Percentiles rank a stretch among this genome's conserved stretches.
Evolutionary conservation across 2,113 vertebrate species (phyloP).

Genomic region (Mugil cephalus): DNA sequence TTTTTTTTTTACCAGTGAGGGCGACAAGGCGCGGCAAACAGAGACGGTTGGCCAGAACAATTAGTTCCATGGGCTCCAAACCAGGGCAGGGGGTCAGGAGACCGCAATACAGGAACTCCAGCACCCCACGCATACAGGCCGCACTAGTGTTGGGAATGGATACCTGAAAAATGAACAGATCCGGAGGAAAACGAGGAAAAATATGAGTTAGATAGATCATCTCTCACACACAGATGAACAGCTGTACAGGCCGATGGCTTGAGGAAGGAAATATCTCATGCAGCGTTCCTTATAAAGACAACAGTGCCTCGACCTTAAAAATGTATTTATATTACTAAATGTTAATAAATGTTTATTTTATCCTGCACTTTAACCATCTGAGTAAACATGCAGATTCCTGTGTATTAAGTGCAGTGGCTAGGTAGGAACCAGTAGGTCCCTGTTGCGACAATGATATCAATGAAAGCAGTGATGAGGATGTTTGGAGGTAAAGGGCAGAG

Average conservation of each 20-base stretch:
- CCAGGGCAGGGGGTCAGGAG: slow-evolving; percentile 84
- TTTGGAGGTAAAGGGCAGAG: slow-evolving; percentile 55
- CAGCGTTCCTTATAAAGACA: too few species aligned
- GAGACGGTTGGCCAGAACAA: slow-evolving; percentile 89
- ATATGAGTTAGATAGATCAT: too few species aligned
- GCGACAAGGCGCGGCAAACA: slow-evolving; percentile 90
- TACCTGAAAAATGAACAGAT: slow-evolving; percentile 79
- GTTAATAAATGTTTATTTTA: background rate
- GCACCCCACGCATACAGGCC: slow-evolving; percentile 87
- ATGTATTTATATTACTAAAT: too few species aligned
- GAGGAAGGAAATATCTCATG: too few species aligned
- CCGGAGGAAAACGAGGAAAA: background rate
- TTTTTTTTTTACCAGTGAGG: slow-evolving; percentile 86
- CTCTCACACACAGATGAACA: too few species aligned
- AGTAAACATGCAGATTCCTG: background rate
- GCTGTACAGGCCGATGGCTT: too few species aligned
- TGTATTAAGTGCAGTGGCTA: background rate
- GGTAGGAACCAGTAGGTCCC: background rate
- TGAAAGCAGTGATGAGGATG: slow-evolving; percentile 26
- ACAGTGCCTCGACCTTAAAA: too few species aligned
- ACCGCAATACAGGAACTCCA: slow-evolving; percentile 91
- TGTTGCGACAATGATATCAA: slow-evolving; percentile 13
- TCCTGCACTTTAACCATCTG: background rate
- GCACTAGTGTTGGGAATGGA: slow-evolving; percentile 87
- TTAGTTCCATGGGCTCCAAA: slow-evolving; percentile 88